These are phyloP conservation scores for Drosophila maculinotata DNA, from an alignment of 2,888 invertebrate species.

Conservation along the genomic window DNA sequence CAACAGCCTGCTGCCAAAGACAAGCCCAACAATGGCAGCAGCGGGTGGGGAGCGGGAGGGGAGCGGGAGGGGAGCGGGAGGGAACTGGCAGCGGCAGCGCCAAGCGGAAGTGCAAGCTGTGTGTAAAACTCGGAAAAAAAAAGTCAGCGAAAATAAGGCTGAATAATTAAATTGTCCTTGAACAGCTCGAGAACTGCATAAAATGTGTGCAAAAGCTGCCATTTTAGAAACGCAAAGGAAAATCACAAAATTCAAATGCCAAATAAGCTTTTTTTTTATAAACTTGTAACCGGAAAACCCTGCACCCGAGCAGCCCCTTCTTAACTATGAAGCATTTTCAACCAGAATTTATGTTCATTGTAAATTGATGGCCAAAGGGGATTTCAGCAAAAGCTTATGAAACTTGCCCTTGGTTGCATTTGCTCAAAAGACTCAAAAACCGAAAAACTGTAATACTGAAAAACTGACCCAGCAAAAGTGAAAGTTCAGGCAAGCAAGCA, in stretches of 20 bases:
- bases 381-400: slow-evolving; percentile 16
- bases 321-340: slow-evolving; percentile 3
- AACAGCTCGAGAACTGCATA: slow-evolving; percentile 63
- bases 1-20: slow-evolving; percentile 70
- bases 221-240: too few species aligned
- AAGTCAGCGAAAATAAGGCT: slow-evolving; percentile 46
- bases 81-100: slow-evolving; percentile 28
- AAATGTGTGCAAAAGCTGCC: slow-evolving; percentile 39
- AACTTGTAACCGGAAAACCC: background rate
- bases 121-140: slow-evolving; percentile 41
- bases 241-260: slow-evolving; percentile 56
- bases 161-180: slow-evolving; percentile 81
- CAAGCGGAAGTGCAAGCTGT: slow-evolving; percentile 76
- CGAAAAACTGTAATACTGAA: too few species aligned
- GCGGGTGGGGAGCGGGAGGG: background rate
- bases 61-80: slow-evolving; percentile 13
- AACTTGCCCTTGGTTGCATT: slow-evolving; percentile 23
- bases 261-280: slow-evolving; percentile 37
- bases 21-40: slow-evolving; percentile 63
- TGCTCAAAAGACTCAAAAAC: slow-evolving; percentile 2
- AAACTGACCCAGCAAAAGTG: slow-evolving; percentile 49
- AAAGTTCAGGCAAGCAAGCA: too few species aligned
- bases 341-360: slow-evolving; percentile 61
- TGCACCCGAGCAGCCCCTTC: too few species aligned
- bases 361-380: slow-evolving; percentile 44